These are phyloP conservation scores for Nomada lathburiana DNA, from an alignment of 2,888 invertebrate species.

Conservation along the genomic window DNA sequence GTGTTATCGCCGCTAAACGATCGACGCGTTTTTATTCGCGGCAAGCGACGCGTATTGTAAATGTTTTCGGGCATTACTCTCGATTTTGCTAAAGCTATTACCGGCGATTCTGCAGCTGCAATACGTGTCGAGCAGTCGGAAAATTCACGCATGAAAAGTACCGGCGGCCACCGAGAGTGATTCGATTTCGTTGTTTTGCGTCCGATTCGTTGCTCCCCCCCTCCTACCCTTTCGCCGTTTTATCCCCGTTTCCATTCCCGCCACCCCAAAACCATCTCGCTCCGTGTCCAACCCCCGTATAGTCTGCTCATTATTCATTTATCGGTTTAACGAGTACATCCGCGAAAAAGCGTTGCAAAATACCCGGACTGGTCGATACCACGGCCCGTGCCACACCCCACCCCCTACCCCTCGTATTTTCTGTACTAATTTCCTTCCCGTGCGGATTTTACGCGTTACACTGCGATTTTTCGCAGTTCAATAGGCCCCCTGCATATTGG, in stretches of 20 bases:
- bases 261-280: conserved; percentile 40
- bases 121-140: conserved; percentile 72
- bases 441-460: conserved; percentile 50
- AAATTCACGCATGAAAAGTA: conserved; percentile 84
- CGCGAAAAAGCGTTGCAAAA: conserved; percentile 75
- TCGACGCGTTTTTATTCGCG: conserved; percentile 69
- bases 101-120: conserved; percentile 73
- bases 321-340: conserved; percentile 82
- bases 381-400: conserved; percentile 40
- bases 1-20: conserved; percentile 57
- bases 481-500: background rate
- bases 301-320: conserved; percentile 82
- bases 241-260: conserved; percentile 17
- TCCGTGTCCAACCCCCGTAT: conserved; percentile 63
- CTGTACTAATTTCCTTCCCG: conserved; percentile 55
- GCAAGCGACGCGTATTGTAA: conserved; percentile 73
- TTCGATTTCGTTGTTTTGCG: conserved; percentile 82
- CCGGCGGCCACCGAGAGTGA: conserved; percentile 80
- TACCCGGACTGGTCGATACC: conserved; percentile 66
- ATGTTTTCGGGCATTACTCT: conserved; percentile 75
- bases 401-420: conserved; percentile 32
- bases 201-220: conserved; percentile 69
- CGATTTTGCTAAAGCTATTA: conserved; percentile 75
- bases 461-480: conserved; percentile 46
- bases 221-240: conserved; percentile 22